Evolutionary conservation across 2,888 invertebrate genomes (phyloP).

Genomic region (Troides oblongomaculatus): DNA sequence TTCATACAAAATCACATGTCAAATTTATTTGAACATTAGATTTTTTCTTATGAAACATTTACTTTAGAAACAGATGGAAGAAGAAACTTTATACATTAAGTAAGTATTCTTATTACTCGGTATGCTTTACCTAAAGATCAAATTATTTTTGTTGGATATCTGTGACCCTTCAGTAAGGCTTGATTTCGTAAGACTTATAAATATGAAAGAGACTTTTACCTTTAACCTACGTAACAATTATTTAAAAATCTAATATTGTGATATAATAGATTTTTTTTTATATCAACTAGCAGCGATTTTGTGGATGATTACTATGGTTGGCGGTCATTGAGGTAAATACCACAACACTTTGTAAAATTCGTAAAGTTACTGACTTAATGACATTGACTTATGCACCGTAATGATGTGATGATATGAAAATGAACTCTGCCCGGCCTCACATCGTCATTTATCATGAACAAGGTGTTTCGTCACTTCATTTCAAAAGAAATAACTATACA

Average conservation of each 20-base stretch:
- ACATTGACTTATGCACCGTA: too few species aligned
- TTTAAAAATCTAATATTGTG: neutral
- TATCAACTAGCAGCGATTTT: neutral
- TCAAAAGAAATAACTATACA: neutral
- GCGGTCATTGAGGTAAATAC: too few species aligned
- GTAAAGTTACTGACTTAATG: too few species aligned
- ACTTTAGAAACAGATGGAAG: neutral
- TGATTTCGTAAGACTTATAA: too few species aligned
- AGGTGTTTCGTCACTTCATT: neutral
- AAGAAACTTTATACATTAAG: neutral
- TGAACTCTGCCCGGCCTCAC: neutral
- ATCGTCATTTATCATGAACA: neutral
- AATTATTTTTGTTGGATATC: too few species aligned
- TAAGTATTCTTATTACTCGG: neutral
- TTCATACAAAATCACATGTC: too few species aligned
- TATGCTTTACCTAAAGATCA: neutral
- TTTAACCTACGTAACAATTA: neutral
- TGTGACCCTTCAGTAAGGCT: too few species aligned
- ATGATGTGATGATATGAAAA: neutral
- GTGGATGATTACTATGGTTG: neutral
- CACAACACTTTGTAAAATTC: too few species aligned
- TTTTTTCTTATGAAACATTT: neutral
- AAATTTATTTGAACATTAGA: too few species aligned
- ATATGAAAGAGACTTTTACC: neutral
- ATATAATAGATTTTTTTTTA: neutral